Conservation (phyloP, 2,113 vertebrate genomes). For the Myrmecophaga tridactyla region DNA sequence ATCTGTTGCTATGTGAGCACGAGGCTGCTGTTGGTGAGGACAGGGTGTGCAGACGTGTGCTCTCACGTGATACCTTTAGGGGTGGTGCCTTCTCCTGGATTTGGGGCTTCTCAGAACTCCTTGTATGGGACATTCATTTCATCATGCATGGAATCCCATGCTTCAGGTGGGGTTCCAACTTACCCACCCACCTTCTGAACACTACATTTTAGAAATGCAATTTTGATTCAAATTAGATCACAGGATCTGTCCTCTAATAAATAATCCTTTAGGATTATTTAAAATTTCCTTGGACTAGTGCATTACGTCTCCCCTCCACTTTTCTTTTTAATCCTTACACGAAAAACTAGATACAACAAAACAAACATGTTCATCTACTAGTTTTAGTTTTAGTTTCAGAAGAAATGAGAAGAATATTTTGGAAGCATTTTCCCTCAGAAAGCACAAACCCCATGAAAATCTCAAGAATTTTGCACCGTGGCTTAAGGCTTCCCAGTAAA, state of each 20-base stretch:
- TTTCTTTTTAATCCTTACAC: background rate
- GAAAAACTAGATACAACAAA: slow-evolving; percentile 21
- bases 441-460: slow-evolving; percentile 55
- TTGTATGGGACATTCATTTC: background rate
- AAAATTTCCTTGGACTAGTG: slow-evolving; percentile 18
- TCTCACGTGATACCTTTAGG: background rate
- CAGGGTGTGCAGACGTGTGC: background rate
- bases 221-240: background rate
- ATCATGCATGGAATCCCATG: no score
- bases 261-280: no score
- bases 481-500: slow-evolving; percentile 13
- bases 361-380: slow-evolving; percentile 1
- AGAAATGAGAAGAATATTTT: slow-evolving; percentile 40
- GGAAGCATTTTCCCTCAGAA: slow-evolving; percentile 33
- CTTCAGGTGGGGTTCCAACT: background rate
- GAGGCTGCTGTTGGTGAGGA: background rate
- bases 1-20: background rate
- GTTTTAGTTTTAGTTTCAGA: slow-evolving; percentile 28
- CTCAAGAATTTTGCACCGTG: slow-evolving; percentile 29
- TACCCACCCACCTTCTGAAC: background rate
- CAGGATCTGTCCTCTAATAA: no score
- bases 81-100: background rate
- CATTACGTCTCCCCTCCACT: no score
- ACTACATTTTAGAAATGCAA: background rate
- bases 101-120: background rate